These are phyloP conservation scores for Nesospiza acunhae DNA, from an alignment of 2,113 vertebrate species.

Conservation along the genomic window DNA sequence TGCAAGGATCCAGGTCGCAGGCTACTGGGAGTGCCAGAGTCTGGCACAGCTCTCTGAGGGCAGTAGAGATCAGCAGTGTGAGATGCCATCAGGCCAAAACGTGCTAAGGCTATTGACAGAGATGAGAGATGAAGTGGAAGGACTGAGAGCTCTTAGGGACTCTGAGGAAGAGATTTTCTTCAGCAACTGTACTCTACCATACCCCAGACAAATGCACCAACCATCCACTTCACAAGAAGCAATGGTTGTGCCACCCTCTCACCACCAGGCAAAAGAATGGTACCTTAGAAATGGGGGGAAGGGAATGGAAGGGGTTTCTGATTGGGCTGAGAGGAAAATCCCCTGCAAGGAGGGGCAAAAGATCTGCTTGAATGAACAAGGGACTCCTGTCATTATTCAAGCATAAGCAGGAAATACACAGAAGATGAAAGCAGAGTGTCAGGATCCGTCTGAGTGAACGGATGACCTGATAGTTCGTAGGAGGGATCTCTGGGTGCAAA, in stretches of 20 bases:
- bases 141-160: neutral
- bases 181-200: neutral
- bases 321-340: neutral
- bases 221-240: too few species aligned
- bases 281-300: neutral
- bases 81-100: accelerated
- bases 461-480: too few species aligned
- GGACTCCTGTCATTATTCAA: neutral
- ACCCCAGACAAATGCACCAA: accelerated
- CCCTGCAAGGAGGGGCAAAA: neutral
- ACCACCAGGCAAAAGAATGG: neutral
- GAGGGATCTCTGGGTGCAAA: too few species aligned
- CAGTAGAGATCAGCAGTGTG: neutral
- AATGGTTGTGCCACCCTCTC: neutral
- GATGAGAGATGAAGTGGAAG: neutral
- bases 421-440: neutral
- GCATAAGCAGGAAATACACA: neutral
- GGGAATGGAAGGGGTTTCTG: neutral
- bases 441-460: too few species aligned
- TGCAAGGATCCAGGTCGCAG: neutral
- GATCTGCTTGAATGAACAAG: neutral
- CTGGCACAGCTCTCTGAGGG: neutral
- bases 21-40: too few species aligned
- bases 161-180: neutral
- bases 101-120: neutral